Base-by-base conservation (phyloP, 1,140 invertebrate species). In the Nylanderia fulva region DNA sequence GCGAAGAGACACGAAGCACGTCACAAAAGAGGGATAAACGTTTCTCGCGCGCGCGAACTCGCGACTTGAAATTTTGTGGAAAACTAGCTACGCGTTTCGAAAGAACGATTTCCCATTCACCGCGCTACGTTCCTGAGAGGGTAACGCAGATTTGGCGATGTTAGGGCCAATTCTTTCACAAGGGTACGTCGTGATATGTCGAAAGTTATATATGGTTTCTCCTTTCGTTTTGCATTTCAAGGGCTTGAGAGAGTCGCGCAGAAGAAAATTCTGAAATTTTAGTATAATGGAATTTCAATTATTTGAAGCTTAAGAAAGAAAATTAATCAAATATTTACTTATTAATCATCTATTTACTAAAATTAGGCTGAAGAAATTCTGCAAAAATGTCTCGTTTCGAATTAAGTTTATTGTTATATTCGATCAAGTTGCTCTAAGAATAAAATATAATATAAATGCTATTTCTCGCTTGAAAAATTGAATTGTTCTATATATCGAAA, bases 21-120 rank as follows among this genome's bases (percentile, higher is more conserved):
- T 75, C 56, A 84, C 75, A 80, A 68, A 83, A 68, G 64, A 71
- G 21, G 64, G 56, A 80, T 82, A 64, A 68, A 27, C 77, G 63
- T 79, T 64, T 80, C 61, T 33, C 63, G 42, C 21, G 74, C 45
- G 33, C 77, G 56, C 69, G 11, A 60, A 82, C 58, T 75, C 15
- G 63, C 15, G 77, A 29, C 63, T 60, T 83, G 72, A 63, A 80
- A 69, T 71, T 69, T 84, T 84, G 63, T 21, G 77, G 68, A 71
- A 85, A 74, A 83, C 66, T 66, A 82, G 66, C 66, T 11, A 42
- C 52, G 64, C 39, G 60, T 82, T 48, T 48, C 27, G 66, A 56
- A 71, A 39, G 24, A n/a, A 29, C 13, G 45, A 18, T 71, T 48
- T 42, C 33, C 36, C 36, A 42, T 71, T 36, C 76, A 56, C 27